phyloP scores from a whole-genome alignment of 2,797 vertebrate genomes.

The Zonotrichia albicollis region DNA sequence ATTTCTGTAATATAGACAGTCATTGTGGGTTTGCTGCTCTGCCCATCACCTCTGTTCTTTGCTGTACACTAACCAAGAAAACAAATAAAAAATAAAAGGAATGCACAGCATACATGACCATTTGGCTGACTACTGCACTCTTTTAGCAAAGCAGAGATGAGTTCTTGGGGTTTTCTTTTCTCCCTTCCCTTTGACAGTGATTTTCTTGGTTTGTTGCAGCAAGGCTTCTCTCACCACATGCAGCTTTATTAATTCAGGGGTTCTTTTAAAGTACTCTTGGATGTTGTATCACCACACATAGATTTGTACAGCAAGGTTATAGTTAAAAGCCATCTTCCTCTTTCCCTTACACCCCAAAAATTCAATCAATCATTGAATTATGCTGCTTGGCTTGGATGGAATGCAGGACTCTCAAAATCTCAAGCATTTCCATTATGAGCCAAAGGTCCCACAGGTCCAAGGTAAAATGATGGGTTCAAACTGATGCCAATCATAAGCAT shows the following conservation, averaged over 20 bases:
- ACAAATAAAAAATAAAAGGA: slow-evolving; percentile 56
- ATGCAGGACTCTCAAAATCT: background rate
- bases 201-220: background rate
- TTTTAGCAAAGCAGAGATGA: background rate
- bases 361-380: background rate
- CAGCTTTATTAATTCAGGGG: background rate
- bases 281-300: background rate
- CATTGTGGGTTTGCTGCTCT: slow-evolving; percentile 63
- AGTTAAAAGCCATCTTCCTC: background rate
- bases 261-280: background rate
- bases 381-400: background rate
- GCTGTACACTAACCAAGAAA: slow-evolving; percentile 40
- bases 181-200: background rate
- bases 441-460: background rate
- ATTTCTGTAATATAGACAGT: slow-evolving; percentile 38
- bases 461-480: background rate
- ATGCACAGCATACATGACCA: slow-evolving; percentile 7
- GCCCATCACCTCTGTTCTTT: slow-evolving; percentile 36
- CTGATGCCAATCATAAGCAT: background rate
- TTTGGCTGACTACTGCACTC: background rate
- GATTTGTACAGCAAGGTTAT: background rate
- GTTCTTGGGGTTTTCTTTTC: background rate
- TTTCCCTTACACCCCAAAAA: background rate
- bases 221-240: background rate
- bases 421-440: background rate